These are phyloP conservation scores for Eidolon helvum DNA, from an alignment of 2,113 vertebrate species.

Conservation along the genomic window DNA sequence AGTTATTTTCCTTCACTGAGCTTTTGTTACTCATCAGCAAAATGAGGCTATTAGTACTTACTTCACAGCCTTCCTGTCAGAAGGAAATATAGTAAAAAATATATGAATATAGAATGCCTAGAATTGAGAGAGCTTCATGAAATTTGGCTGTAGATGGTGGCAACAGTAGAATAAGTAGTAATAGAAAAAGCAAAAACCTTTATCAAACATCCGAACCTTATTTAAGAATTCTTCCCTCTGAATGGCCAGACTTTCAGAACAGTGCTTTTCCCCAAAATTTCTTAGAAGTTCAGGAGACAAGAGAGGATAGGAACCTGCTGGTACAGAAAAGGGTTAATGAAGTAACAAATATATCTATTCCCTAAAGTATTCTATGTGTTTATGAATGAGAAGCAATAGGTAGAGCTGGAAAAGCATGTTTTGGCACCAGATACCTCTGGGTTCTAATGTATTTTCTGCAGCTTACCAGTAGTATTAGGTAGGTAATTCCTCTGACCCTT, in stretches of 20 bases:
- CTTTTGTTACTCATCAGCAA: not conserved
- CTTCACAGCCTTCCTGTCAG: not conserved
- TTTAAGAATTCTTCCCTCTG: not conserved
- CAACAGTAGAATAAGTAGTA: not conserved
- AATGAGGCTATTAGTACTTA: not conserved
- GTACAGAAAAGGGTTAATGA: not conserved
- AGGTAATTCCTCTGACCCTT: not conserved
- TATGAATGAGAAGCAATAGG: not conserved
- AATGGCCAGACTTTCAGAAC: not conserved
- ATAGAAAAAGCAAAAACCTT: not conserved
- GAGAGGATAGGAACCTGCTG: not conserved
- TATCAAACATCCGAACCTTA: not conserved
- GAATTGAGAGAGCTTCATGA: not conserved
- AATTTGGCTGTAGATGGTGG: not conserved
- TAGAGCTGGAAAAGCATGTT: not conserved
- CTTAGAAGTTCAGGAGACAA: not conserved
- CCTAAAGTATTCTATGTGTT: not conserved
- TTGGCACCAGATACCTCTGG: not conserved
- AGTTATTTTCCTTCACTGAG: not conserved
- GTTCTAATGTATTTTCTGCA: not conserved
- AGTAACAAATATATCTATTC: not conserved
- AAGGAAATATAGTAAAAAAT: not conserved
- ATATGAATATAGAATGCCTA: not conserved
- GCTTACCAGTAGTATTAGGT: not conserved
- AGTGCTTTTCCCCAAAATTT: not conserved